Evolutionary conservation across 2,888 invertebrate genomes (phyloP).

Genomic region (Onthophagus sagittarius): DNA sequence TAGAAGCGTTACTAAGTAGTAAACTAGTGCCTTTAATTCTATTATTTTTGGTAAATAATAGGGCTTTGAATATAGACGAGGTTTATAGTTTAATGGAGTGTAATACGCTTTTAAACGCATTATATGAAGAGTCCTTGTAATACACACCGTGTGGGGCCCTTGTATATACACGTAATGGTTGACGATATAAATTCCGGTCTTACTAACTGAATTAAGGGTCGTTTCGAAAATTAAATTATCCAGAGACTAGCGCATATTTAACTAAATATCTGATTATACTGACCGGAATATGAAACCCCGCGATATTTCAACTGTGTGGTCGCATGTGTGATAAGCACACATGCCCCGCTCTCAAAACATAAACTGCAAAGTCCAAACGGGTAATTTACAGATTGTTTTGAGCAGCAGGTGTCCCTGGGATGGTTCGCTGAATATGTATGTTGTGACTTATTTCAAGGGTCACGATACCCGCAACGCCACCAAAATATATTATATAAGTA

Average conservation of each 20-base stretch:
- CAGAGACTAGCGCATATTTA: not conserved
- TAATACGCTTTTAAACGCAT: not conserved
- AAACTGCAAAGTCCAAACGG: not conserved
- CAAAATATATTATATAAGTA: not conserved
- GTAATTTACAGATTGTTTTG: not conserved
- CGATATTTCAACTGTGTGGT: not conserved
- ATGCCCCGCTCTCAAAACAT: not conserved
- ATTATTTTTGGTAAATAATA: not conserved
- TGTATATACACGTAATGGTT: not conserved
- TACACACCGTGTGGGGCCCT: not conserved
- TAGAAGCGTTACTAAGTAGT: too few species aligned
- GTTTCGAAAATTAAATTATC: not conserved
- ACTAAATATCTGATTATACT: not conserved
- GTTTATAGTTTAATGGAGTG: not conserved
- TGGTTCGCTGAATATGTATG: conserved; percentile 39
- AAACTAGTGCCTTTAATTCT: too few species aligned
- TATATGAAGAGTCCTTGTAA: not conserved
- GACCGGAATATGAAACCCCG: not conserved
- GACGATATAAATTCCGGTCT: not conserved
- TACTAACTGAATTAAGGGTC: not conserved
- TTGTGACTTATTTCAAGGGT: conserved; percentile 35
- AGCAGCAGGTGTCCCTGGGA: conserved; percentile 37
- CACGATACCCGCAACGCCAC: not conserved
- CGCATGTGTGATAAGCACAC: not conserved
- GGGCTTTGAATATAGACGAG: not conserved